Evolutionary conservation across 2,113 vertebrate genomes (phyloP), one percentile per base, ranked within the genome.

Genomic region (Phrynocephalus versicolor): DNA sequence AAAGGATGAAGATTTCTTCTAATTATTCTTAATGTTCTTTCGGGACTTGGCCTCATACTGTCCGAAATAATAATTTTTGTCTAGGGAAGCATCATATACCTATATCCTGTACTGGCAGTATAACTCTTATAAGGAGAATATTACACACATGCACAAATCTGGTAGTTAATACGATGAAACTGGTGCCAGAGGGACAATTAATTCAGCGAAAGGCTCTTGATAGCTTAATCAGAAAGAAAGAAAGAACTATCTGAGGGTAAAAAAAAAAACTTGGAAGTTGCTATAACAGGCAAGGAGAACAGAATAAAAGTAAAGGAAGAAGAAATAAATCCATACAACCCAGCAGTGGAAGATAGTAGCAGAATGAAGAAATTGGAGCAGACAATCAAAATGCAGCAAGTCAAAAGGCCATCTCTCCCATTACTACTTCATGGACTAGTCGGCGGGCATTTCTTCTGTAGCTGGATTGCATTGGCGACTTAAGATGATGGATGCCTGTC

Each of bases 141-240:
- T 67, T 65, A 45, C 30, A 3, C 7, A n/a, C 39, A 35, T 27
- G 60, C 27, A 19, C 12, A 35, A 21, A 23, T 55, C 51, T 7
- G 2, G 23, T 65, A 12, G 57, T 65, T 67, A 1, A 15, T 67
- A 71, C 4, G 12, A 1, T 18, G 81, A 57, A 81, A 69, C 65
- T 73, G n/a, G 41, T 19, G 18, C 18, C 82, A 55, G 85, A 81
- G 19, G 77, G n/a, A 86, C 62, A 57, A 82, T 73, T 82, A 76
- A 83, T 74, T 75, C 58, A 67, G 30, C 58, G 8, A 3, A 33
- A 73, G 1, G 5, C 55, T 41, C 72, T 21, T 76, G 15, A 30
- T 10, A 13, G 21, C 37, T 91, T 85, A 85, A 79, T 84, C 39
- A n/a, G n/a, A n/a, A n/a, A n/a, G n/a, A n/a, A n/a, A n/a, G n/a